A percentile compares a stretch with the other conserved stretches of the same genome.
phyloP scores from a whole-genome alignment of 1,140 invertebrate genomes.

The Meloidogyne floridensis region DNA sequence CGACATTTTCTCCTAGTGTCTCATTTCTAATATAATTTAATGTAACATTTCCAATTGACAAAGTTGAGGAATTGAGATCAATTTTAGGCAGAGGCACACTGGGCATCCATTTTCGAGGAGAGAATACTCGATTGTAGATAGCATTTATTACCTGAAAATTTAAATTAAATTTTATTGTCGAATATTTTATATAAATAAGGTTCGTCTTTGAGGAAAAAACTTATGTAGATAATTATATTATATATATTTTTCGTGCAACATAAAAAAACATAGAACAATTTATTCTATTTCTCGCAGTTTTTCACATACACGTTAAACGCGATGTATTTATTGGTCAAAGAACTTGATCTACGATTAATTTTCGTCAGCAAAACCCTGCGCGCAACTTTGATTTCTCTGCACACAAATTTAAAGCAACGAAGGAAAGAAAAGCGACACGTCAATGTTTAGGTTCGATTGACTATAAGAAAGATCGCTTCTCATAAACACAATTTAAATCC shows the following conservation, averaged over 20 bases:
- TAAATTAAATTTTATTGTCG: no score
- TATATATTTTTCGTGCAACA: no score
- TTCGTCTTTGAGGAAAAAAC: no score
- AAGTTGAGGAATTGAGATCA: background rate
- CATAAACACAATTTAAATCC: background rate
- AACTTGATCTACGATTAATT: constrained; percentile 7
- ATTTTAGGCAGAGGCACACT: constrained; percentile 18
- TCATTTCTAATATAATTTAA: background rate
- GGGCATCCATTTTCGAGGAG: constrained; percentile 12
- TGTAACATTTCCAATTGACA: constrained; percentile 15
- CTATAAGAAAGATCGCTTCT: background rate
- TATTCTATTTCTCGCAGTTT: no score
- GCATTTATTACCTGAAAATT: constrained; percentile 13
- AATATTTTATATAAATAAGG: no score
- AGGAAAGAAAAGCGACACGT: background rate
- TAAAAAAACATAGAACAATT: no score
- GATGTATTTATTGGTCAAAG: background rate
- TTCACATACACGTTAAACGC: background rate
- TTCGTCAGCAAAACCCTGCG: background rate
- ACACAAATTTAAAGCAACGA: background rate
- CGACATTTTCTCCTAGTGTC: background rate
- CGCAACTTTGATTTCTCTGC: background rate
- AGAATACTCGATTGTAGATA: constrained; percentile 24
- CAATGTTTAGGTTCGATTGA: background rate
- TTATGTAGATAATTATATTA: no score